phyloP scores from a whole-genome alignment of 2,797 vertebrate species.

The Eremophila alpestris region DNA sequence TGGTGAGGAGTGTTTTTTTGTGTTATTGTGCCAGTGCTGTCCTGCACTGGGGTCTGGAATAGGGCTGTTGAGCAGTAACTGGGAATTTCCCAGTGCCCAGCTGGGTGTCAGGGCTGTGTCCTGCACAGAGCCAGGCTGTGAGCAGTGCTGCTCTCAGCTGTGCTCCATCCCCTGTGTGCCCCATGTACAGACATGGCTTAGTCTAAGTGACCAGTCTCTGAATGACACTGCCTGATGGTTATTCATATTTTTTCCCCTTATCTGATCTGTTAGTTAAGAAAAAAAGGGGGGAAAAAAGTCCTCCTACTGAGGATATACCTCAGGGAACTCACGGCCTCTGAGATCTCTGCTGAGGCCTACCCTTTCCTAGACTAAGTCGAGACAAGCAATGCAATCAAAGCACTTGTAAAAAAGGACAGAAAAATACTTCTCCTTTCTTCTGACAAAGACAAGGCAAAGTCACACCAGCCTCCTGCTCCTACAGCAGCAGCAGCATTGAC shows the following conservation, averaged over 20 bases:
- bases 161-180: neutral
- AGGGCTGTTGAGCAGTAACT: neutral
- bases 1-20: neutral
- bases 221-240: slow-evolving; percentile 27
- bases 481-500: neutral
- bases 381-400: neutral
- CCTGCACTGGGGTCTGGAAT: neutral
- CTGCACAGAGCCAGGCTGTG: neutral
- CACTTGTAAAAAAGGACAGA: neutral
- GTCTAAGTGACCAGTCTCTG: neutral
- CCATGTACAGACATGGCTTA: neutral
- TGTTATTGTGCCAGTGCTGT: neutral
- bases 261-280: slow-evolving; percentile 44
- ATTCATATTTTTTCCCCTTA: slow-evolving; percentile 13
- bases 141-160: neutral
- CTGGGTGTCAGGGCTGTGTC: neutral
- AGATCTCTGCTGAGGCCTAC: neutral
- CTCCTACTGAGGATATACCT: neutral
- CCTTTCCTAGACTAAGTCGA: neutral
- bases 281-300: neutral
- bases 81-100: neutral
- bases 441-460: slow-evolving; percentile 23
- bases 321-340: neutral
- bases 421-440: neutral
- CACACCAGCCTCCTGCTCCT: neutral